Conservation (phyloP, 2,113 vertebrate genomes). For the Sylvilagus bachmani region DNA sequence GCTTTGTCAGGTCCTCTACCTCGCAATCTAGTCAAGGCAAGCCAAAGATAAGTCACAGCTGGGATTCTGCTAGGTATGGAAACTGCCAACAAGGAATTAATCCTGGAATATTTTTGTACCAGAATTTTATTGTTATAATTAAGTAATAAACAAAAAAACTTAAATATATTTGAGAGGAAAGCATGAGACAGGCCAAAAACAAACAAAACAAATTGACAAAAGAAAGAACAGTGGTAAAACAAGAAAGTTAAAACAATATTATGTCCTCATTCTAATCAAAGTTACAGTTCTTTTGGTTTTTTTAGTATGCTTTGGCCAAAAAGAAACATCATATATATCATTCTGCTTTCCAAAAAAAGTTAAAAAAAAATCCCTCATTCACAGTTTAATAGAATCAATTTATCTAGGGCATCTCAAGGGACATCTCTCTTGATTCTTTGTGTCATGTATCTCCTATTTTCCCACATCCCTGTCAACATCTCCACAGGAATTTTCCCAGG, state of each 20-base stretch:
- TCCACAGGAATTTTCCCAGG: conserved; percentile 46
- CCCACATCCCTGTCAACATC: background rate
- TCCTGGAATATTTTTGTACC: conserved; percentile 66
- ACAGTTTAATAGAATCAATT: conserved; percentile 2
- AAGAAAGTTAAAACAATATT: conserved; percentile 14
- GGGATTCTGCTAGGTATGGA: conserved; percentile 52
- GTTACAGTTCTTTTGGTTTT: background rate
- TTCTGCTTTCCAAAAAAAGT: background rate
- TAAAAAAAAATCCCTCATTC: background rate
- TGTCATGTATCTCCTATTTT: background rate
- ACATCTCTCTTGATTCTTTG: background rate
- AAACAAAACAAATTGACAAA: background rate
- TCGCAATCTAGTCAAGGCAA: conserved; percentile 41
- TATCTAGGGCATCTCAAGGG: background rate
- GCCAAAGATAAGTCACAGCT: conserved; percentile 65
- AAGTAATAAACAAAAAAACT: conserved; percentile 48
- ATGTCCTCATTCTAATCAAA: conserved; percentile 35
- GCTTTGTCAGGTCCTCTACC: conserved; percentile 21
- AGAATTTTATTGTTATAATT: conserved; percentile 68
- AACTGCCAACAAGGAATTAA: conserved; percentile 75
- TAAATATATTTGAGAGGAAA: conserved; percentile 56
- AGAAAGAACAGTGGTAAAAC: background rate
- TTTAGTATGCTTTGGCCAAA: background rate
- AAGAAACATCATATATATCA: conserved; percentile 39
- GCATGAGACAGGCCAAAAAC: conserved; percentile 1